Evolutionary conservation across 2,113 vertebrate species (phyloP), one percentile per base, ranked within the genome.

Genomic region (Kryptolebias marmoratus): DNA sequence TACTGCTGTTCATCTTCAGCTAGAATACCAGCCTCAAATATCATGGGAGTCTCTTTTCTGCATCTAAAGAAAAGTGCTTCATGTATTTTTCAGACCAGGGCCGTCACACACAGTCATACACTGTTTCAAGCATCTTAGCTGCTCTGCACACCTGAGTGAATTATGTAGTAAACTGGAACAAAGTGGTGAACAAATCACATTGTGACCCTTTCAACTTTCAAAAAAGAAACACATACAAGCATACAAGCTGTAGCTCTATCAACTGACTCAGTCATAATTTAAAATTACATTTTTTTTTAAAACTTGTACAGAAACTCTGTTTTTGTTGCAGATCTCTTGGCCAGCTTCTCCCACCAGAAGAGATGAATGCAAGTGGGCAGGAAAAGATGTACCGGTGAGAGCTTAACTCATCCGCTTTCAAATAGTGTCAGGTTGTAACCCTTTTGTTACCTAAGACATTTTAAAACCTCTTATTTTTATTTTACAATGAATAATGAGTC

Each of bases 341-440:
- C 94, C 95, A 75, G 95, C 97, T 45, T 95, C 96, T 87, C 91
- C 94, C 68, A 94, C 95, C 85, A 95, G 95, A 80, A 95, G 96
- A 83, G 96, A 99, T 83, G 97, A 99, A 87, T 98, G 97, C 91
- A 98, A 97, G 83, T 99, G 97, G 97, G 97, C 97, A 86, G 97
- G 97, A 85, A 99, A 99, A 93, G 96, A 99, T 90, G 93, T 97
- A 72, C 88, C 93, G 88, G 97, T 99, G 94, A 95, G 95, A 87
- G 83, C 86, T 64, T 49, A 80, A 84, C 72, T 18, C 53, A 68
- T 73, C 49, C 73, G 39, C 59, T 45, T 56, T 60, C 72, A 45
- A 64, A 74, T 52, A 53, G 3, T 55, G 39, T 10, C 39, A 42
- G 4, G 8, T 42, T 42, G 3, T 3, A 42, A 42, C 39, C 39